These are phyloP conservation scores for Ochlodes sylvanus DNA, from an alignment of 2,888 invertebrate genomes.

Conservation along the genomic window DNA sequence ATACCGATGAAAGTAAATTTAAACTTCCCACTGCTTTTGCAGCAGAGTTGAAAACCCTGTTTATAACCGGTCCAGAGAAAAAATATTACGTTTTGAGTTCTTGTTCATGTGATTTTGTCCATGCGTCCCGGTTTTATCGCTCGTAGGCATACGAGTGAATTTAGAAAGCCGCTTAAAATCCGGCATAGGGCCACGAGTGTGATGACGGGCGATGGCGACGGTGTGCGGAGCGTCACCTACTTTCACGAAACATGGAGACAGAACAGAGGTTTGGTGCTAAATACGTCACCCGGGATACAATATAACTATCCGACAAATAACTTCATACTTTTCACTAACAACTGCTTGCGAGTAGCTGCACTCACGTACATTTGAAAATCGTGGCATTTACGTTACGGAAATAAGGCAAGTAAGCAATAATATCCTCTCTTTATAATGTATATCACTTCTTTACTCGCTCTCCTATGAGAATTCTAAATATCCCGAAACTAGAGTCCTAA, in stretches of 20 bases:
- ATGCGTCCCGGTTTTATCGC: conserved; percentile 42
- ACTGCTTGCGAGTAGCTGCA: no score
- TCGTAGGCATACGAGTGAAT: conserved; percentile 50
- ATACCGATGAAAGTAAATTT: neutral
- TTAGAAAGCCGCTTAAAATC: conserved; percentile 71
- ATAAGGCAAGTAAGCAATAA: no score
- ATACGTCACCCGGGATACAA: neutral
- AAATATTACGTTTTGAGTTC: conserved; percentile 24
- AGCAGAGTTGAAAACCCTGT: neutral
- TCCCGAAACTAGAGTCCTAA: no score
- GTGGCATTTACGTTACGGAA: neutral
- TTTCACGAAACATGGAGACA: conserved; percentile 67
- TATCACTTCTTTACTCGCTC: no score
- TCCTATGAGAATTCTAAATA: no score
- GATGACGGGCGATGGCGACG: conserved; percentile 39
- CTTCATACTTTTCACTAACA: neutral
- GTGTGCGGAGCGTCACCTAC: conserved; percentile 67
- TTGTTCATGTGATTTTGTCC: conserved; percentile 34
- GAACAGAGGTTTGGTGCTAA: conserved; percentile 50
- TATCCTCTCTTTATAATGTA: no score
- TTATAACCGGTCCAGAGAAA: conserved; percentile 7
- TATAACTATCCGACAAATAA: neutral
- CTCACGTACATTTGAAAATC: neutral
- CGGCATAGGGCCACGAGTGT: conserved; percentile 64
- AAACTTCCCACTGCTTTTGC: neutral